Conservation (phyloP, 1,140 invertebrate genomes). For the Eumaeus atala region DNA sequence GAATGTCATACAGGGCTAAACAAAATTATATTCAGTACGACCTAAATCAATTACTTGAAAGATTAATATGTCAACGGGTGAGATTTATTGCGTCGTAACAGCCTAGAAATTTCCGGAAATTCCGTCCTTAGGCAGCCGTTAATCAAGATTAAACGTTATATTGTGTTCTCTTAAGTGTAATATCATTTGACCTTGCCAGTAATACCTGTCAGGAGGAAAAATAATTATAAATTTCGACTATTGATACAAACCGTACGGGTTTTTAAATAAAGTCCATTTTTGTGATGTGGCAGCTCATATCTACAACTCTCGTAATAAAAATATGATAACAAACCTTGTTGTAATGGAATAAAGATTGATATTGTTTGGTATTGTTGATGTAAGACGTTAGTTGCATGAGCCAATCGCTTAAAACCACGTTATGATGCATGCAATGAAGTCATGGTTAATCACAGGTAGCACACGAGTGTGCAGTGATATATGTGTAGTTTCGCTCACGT, state of each 20-base stretch:
- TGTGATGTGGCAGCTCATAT: no score
- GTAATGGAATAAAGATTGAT: neutral
- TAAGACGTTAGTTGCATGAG: no score
- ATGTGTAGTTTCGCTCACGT: no score
- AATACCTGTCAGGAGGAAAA: neutral
- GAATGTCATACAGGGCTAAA: slow-evolving; percentile 1
- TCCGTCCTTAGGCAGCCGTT: neutral
- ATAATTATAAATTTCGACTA: neutral
- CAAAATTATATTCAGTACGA: slow-evolving; percentile 1
- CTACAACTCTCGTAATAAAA: no score
- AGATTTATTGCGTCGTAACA: slow-evolving; percentile 8
- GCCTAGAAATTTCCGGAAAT: slow-evolving; percentile 1
- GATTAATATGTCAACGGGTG: slow-evolving; percentile 9
- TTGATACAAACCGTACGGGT: neutral
- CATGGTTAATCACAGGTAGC: neutral
- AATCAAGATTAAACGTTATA: slow-evolving; percentile 5
- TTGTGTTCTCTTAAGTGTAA: neutral
- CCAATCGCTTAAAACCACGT: neutral
- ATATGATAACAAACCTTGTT: neutral
- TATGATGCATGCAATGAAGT: neutral
- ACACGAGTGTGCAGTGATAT: no score
- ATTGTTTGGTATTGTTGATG: neutral
- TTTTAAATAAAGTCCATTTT: no score
- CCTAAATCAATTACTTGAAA: slow-evolving; percentile 11
- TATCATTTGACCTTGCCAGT: neutral